Conservation (phyloP, 2,113 vertebrate species). For the Donacobius atricapilla region DNA sequence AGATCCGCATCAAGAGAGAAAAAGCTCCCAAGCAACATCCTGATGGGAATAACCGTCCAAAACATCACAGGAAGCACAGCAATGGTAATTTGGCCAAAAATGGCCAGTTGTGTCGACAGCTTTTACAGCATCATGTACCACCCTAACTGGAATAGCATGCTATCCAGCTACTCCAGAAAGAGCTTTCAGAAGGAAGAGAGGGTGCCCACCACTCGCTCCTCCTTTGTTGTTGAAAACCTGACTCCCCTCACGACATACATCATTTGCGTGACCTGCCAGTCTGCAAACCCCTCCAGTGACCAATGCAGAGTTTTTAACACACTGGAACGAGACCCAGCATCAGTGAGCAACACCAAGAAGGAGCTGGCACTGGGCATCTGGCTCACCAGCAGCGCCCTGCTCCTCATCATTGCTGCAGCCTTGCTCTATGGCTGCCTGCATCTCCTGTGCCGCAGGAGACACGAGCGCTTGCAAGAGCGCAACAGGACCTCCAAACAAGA, state of each 20-base stretch:
- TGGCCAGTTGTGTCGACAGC: slow-evolving; percentile 76
- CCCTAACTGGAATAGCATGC: slow-evolving; percentile 83
- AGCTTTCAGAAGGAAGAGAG: slow-evolving; percentile 83
- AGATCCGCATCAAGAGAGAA: background rate
- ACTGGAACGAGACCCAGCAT: slow-evolving; percentile 37
- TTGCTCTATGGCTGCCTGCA: slow-evolving; percentile 83
- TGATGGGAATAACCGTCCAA: slow-evolving; percentile 78
- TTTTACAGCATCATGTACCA: slow-evolving; percentile 91
- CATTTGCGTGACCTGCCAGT: slow-evolving; percentile 86
- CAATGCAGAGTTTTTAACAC: slow-evolving; percentile 87
- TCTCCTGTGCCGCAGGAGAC: slow-evolving; percentile 67
- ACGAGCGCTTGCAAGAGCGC: background rate
- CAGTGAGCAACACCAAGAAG: slow-evolving; percentile 68
- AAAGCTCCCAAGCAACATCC: background rate
- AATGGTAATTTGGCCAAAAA: slow-evolving; percentile 77
- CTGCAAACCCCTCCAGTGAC: slow-evolving; percentile 77
- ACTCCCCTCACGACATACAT: slow-evolving; percentile 83
- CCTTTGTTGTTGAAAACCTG: slow-evolving; percentile 78
- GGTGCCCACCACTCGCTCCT: slow-evolving; percentile 81
- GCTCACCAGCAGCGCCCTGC: slow-evolving; percentile 83
- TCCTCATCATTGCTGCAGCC: slow-evolving; percentile 76
- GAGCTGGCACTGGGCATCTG: slow-evolving; percentile 83
- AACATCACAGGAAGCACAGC: slow-evolving; percentile 82
- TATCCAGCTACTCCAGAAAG: slow-evolving; percentile 80
- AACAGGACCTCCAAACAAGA: background rate